Evolutionary conservation across 2,113 vertebrate species (phyloP), one percentile per base, ranked within the genome.

Genomic region (Cheirogaleus medius): DNA sequence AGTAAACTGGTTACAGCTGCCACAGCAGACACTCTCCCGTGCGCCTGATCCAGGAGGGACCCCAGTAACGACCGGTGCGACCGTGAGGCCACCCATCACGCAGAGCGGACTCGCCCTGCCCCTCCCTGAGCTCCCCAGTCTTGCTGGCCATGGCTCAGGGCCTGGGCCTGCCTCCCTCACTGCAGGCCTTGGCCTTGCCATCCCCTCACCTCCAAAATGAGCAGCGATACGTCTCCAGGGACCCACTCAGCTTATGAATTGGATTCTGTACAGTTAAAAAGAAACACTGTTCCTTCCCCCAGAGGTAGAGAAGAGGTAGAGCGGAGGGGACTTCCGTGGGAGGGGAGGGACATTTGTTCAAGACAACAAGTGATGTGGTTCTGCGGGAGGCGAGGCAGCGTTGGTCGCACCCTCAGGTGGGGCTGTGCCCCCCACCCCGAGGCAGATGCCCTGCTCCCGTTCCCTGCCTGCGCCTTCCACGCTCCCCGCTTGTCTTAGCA

Each of bases 21-120:
- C n/a, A 2, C 6, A 34, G 21, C 1, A 49, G 42, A 12, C n/a
- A 6, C 60, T 27, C 39, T 15, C 8, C 3, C 1, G 0, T 1
- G 9, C 25, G 17, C 60, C 49, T 77, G 14, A 13, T 42, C 10
- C 1, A 25, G 78, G 64, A 63, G 42, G 21, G 44, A 32, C 32
- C 39, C 34, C 10, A 27, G 60, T 32, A 25, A 25, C 10, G 13
- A 32, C 11, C 8, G 0, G 71, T 54, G 32, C 1, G 1, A 15
- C 10, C 8, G 14, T 29, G 34, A 18, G 7, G 64, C 32, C 68
- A 14, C 13, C 9, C 10, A 10, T 63, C 25, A 32, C 6, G 0
- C 52, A 56, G 34, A 49, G 80, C 52, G 23, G 7, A 12, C 9
- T 49, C 5, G 11, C n/a, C 58, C 87, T 42, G 15, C 5, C 83